Percentiles rank a stretch among this genome's conserved stretches.
These are phyloP conservation scores for Sceloporus undulatus DNA, from an alignment of 2,113 vertebrate genomes.

Conservation along the genomic window DNA sequence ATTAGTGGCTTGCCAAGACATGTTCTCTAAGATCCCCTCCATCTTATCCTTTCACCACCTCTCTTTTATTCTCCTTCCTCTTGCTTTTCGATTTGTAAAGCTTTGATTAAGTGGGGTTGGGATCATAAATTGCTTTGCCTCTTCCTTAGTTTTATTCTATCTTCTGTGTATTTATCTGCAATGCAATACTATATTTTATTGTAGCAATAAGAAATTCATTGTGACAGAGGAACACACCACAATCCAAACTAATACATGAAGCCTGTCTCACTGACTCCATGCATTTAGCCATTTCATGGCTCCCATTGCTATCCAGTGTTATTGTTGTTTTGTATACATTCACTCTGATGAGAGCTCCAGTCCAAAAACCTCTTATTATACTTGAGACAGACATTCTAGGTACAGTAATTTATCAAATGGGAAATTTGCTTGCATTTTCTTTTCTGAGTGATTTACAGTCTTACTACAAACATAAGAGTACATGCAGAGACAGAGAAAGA, in stretches of 20 bases:
- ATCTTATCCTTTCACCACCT: neutral
- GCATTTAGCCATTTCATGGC: neutral
- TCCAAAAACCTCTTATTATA: slow-evolving; percentile 11
- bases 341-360: neutral
- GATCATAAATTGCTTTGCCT: neutral
- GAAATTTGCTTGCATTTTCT: neutral
- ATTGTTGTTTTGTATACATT: slow-evolving; percentile 6
- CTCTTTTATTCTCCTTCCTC: neutral
- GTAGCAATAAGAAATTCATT: neutral
- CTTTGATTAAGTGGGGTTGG: neutral
- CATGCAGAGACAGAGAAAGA: neutral
- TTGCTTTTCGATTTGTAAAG: neutral
- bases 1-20: neutral
- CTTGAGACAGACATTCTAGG: slow-evolving; percentile 13
- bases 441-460: neutral
- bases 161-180: neutral
- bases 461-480: no score
- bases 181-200: neutral
- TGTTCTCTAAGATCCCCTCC: neutral
- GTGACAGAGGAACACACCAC: neutral
- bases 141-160: neutral
- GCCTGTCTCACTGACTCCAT: neutral
- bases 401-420: neutral
- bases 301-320: neutral
- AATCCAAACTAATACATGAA: neutral